These are phyloP conservation scores for Oligia latruncula DNA, from an alignment of 2,888 invertebrate genomes.

Conservation along the genomic window DNA sequence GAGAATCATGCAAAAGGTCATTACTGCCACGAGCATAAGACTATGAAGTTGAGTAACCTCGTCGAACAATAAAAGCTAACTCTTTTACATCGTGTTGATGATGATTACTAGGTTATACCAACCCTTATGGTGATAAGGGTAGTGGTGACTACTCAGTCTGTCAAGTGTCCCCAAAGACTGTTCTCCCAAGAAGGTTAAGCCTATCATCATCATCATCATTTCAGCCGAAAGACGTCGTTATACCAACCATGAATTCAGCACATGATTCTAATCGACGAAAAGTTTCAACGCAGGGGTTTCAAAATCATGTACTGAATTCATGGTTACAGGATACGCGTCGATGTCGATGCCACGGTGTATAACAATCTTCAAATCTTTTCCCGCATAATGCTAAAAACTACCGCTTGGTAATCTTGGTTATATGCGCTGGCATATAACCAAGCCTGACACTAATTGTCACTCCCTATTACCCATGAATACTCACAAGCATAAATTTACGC, in stretches of 20 bases:
- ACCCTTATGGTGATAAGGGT: too few species aligned
- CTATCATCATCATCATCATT: not conserved
- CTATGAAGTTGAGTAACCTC: not conserved
- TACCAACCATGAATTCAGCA: too few species aligned
- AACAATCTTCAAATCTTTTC: not conserved
- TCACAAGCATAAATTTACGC: conserved; percentile 37
- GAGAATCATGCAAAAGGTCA: not conserved
- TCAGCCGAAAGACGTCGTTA: too few species aligned
- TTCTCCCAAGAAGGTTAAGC: not conserved
- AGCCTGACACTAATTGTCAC: conserved; percentile 44
- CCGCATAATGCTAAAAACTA: not conserved
- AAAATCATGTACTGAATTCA: not conserved
- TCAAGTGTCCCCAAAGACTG: not conserved
- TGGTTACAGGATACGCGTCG: too few species aligned
- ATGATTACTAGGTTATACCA: not conserved
- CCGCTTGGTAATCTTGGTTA: not conserved
- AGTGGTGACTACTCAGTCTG: not conserved
- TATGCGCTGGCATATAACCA: conserved; percentile 1
- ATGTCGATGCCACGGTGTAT: too few species aligned
- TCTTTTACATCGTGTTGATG: not conserved
- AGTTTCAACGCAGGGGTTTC: not conserved
- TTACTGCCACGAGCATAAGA: not conserved
- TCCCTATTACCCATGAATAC: conserved; percentile 24
- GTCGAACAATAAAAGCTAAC: not conserved
- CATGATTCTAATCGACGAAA: not conserved